phyloP scores from a whole-genome alignment of 2,797 vertebrate genomes.

The Sus cebifrons region DNA sequence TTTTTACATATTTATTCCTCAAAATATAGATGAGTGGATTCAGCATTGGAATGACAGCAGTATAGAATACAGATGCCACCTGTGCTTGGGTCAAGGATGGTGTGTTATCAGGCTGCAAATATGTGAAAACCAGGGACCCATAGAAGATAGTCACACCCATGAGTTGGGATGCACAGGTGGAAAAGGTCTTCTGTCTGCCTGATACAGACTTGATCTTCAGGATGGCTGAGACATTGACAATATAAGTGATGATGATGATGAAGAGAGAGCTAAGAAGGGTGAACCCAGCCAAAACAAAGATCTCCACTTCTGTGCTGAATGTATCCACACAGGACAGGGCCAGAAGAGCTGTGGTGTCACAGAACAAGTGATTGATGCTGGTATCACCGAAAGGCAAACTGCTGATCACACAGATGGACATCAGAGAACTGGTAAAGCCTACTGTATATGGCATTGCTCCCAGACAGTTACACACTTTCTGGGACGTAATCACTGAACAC shows the following conservation, averaged over 20 bases:
- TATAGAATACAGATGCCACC: slow-evolving; percentile 76
- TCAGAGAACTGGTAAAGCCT: slow-evolving; percentile 66
- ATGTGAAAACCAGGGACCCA: slow-evolving; percentile 68
- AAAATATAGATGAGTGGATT: slow-evolving; percentile 78
- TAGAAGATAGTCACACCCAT: slow-evolving; percentile 69
- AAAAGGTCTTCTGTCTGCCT: slow-evolving; percentile 72
- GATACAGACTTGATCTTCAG: slow-evolving; percentile 51
- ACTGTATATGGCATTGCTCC: neutral
- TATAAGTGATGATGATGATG: slow-evolving; percentile 41
- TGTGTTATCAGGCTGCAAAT: slow-evolving; percentile 69
- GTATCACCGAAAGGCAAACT: slow-evolving; percentile 50
- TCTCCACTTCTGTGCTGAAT: slow-evolving; percentile 42
- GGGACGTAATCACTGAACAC: slow-evolving; percentile 33
- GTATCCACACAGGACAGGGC: slow-evolving; percentile 70
- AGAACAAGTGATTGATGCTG: slow-evolving; percentile 76
- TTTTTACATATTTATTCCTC: slow-evolving; percentile 76
- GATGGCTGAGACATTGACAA: slow-evolving; percentile 57
- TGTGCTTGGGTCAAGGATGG: slow-evolving; percentile 70
- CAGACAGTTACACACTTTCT: slow-evolving; percentile 21
- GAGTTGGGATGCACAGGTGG: slow-evolving; percentile 72
- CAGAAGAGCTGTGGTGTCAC: slow-evolving; percentile 70
- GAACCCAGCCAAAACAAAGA: slow-evolving; percentile 53
- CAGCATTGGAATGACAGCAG: slow-evolving; percentile 71
- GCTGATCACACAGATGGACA: slow-evolving; percentile 64
- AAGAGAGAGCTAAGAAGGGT: slow-evolving; percentile 31